Percentiles rank a stretch among this genome's conserved stretches.
Evolutionary conservation across 2,797 vertebrate species (phyloP).

Genomic region (Pseudochaenichthys georgianus): DNA sequence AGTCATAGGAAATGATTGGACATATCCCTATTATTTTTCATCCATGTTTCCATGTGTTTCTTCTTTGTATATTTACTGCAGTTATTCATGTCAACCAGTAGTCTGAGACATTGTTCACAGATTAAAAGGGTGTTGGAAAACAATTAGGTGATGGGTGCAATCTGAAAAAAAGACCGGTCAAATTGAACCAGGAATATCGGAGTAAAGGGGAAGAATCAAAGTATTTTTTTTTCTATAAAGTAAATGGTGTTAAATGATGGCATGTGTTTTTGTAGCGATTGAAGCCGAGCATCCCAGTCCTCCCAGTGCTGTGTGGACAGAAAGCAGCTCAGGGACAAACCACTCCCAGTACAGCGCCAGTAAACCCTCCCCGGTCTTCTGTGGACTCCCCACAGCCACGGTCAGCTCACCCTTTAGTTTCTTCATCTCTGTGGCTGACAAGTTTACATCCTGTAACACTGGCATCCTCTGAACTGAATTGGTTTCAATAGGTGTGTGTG

Average conservation of each 20-base stretch:
- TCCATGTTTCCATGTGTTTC: too few relatives aligned
- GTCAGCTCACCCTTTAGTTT: slow-evolving; percentile 26
- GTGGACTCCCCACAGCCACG: slow-evolving; percentile 49
- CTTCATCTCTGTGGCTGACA: neutral
- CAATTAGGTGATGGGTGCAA: too few relatives aligned
- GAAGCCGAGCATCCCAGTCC: slow-evolving; percentile 80
- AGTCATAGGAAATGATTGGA: too few relatives aligned
- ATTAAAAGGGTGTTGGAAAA: too few relatives aligned
- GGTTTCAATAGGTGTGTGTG: slow-evolving; percentile 67
- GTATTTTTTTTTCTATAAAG: neutral
- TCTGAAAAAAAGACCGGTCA: too few relatives aligned
- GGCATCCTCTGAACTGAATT: neutral
- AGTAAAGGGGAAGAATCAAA: too few relatives aligned
- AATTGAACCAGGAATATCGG: too few relatives aligned
- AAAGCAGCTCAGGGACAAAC: slow-evolving; percentile 49
- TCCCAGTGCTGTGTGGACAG: slow-evolving; percentile 62
- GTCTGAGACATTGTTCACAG: too few relatives aligned
- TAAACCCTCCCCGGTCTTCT: slow-evolving; percentile 40
- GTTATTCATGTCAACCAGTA: too few relatives aligned
- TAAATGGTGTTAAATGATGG: neutral
- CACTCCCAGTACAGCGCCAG: slow-evolving; percentile 57
- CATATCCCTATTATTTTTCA: too few relatives aligned
- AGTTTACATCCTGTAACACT: neutral
- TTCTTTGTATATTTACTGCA: too few relatives aligned
- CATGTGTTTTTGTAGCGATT: slow-evolving; percentile 75